phyloP scores from a whole-genome alignment of 2,888 invertebrate species.

The Pachycephus smyrnensis region DNA sequence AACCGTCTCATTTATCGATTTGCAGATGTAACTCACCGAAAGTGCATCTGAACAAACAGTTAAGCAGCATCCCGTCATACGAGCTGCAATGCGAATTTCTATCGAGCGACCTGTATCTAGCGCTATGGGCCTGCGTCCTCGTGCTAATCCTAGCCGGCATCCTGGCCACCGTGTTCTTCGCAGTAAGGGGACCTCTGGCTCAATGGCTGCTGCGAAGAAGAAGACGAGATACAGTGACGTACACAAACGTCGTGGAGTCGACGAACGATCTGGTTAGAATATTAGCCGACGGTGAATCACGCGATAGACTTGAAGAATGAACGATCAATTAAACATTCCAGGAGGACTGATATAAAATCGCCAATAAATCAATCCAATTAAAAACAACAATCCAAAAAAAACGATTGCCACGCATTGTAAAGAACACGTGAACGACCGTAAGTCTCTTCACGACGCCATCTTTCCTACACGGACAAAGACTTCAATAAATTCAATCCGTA shows the following conservation, averaged over 20 bases:
- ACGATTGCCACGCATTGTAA: not conserved
- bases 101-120: not conserved
- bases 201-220: constrained; percentile 54
- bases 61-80: constrained; percentile 67
- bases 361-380: not conserved
- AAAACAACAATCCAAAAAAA: not conserved
- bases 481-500: not conserved
- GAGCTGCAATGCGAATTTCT: constrained; percentile 65
- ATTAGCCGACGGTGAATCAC: constrained; percentile 47
- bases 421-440: not conserved
- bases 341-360: not conserved
- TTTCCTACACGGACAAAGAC: not conserved
- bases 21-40: constrained; percentile 70
- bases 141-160: constrained; percentile 42
- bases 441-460: not conserved
- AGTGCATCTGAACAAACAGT: constrained; percentile 64
- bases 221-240: constrained; percentile 54
- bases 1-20: constrained; percentile 21
- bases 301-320: not conserved
- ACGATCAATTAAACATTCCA: not conserved
- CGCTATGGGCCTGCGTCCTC: constrained; percentile 48
- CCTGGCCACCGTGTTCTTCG: constrained; percentile 39
- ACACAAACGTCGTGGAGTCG: constrained; percentile 60
- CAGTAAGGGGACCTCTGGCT: constrained; percentile 46
- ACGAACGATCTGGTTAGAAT: constrained; percentile 61